Percentiles rank a stretch among this genome's conserved stretches.
These are phyloP conservation scores for Malthinus flaveolus DNA, from an alignment of 2,888 invertebrate genomes.

Conservation along the genomic window DNA sequence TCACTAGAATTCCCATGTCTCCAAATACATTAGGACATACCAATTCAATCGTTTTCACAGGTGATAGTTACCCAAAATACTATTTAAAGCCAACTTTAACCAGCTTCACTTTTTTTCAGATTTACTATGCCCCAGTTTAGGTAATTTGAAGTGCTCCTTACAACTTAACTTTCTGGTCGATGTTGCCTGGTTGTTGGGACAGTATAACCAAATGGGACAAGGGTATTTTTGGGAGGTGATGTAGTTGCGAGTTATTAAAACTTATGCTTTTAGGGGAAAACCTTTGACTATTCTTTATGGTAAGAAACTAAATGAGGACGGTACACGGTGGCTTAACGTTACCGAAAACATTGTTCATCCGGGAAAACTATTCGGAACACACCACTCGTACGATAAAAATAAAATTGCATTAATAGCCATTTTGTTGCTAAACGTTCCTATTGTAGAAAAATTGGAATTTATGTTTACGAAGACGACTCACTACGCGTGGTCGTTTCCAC, in stretches of 20 bases:
- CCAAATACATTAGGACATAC: conserved; percentile 66
- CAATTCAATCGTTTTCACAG: conserved; percentile 71
- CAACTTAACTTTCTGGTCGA: conserved; percentile 96
- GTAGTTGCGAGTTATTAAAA: conserved; percentile 86
- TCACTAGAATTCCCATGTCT: conserved; percentile 70
- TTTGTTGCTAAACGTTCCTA: background rate
- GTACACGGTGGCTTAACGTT: conserved; percentile 61
- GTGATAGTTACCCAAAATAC: conserved; percentile 48
- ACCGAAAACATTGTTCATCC: conserved; percentile 70
- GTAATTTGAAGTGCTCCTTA: conserved; percentile 70
- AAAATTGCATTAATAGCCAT: conserved; percentile 54
- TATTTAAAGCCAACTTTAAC: background rate
- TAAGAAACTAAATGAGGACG: conserved; percentile 61
- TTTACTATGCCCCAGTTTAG: conserved; percentile 77
- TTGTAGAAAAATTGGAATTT: conserved; percentile 82
- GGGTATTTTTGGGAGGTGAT: conserved; percentile 69
- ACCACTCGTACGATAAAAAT: conserved; percentile 92
- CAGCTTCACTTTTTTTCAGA: conserved; percentile 60
- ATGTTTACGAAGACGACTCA: conserved; percentile 80
- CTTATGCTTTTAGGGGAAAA: conserved; percentile 61
- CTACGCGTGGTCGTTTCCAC: conserved; percentile 87
- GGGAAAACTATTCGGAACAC: conserved; percentile 80
- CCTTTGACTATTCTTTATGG: conserved; percentile 79
- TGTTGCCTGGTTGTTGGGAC: conserved; percentile 83
- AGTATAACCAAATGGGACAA: conserved; percentile 78